Base-by-base conservation (phyloP, 2,888 invertebrate species). In the Cinara cedri region DNA sequence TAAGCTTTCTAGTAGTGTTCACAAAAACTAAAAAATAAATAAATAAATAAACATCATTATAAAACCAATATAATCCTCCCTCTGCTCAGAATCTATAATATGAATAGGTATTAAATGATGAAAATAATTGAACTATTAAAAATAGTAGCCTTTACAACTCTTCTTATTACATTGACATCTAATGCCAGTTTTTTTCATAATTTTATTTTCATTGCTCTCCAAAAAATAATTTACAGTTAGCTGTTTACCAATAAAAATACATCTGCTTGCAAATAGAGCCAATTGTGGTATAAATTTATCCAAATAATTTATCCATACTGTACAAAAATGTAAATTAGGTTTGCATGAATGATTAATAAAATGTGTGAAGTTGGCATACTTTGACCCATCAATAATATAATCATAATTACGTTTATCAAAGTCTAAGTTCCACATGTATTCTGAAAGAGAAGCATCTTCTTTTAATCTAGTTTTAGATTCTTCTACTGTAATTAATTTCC, bases 321-420 rank as follows among this genome's bases (percentile, higher is more conserved):
- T 94, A 88, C 92, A 96, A 0, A 97, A 95, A 0, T 91, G 93
- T 81, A 96, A 87, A 86, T 98, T 98, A 0, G 98, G 97, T 84
- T 95, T 93, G 86, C 98, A 98, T 0, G 96, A 96, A 86, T 98
- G 97, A 86, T 98, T 97, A 62, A 98, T 94, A 85, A 97, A 97
- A 87, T 96, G 97, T 0, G 97, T 92, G 0, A 96, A 89, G 86
- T 97, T 97, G 10, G 98, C 98, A 84, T 91, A 91, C 82, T 89
- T 68, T 0, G 93, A 93, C 0, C 97, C 97, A 87, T 98, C 98
- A 0, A 98, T 92, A 0, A 95, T 93, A 85, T 92, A 98, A 0
- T 93, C 91, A 55, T 60, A 75, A 83, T 90, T 91, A 57, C 89
- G 89, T 8, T 91, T 91, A 86, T 96, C 93, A 85, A 94, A 97